Base-by-base conservation (phyloP, 2,113 vertebrate species). In the Macquaria australasica region DNA sequence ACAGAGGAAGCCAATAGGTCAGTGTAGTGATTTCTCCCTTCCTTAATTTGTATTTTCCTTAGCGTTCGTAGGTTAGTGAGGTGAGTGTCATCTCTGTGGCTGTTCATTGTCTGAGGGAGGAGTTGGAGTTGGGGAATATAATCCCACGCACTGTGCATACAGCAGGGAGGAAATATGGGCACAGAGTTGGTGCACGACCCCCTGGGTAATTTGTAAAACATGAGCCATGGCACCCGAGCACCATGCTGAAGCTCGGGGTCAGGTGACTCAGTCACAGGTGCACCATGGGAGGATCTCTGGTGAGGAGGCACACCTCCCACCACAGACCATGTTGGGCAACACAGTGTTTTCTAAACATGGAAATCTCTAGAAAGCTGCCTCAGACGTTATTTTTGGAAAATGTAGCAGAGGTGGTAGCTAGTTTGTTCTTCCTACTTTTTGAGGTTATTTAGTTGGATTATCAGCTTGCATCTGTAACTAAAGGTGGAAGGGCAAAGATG, bases 71-170 rank as follows among this genome's bases (percentile, higher is more conserved):
- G 88, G 86, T 87, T 87, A 84, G 87, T 68, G 67, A 87, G 90
- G 92, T 93, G 90, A 87, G 62, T 81, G 86, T 82, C 77, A 73
- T 88, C 84, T 73, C 78, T 37, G 86, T 10, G 37, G 60, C 87
- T 82, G 84, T 86, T 90, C 81, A 83, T 86, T 73, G 87, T 92
- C 86, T 86, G 74, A 81, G 81, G 84, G 66, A 87, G 62, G 77
- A 79, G 86, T 48, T 53, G 83, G 80, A 81, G 31, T 59, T 83
- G 73, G 82, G 85, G 85, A 90, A 82, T 80, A 87, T 82, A 91
- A 87, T 93, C 95, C 95, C 95, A 87, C 91, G 90, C 94, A 96
- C 96, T 96, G 92, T 96, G 96, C 95, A 95, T 79, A 89, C 90
- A 88, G 71, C 88, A 77, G 92, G 89, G 93, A 93, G 92, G 92